Evolutionary conservation across 35 echinoderm and acorn worm genomes (phyloP).

Genomic region (Apostichopus parvimensis): DNA sequence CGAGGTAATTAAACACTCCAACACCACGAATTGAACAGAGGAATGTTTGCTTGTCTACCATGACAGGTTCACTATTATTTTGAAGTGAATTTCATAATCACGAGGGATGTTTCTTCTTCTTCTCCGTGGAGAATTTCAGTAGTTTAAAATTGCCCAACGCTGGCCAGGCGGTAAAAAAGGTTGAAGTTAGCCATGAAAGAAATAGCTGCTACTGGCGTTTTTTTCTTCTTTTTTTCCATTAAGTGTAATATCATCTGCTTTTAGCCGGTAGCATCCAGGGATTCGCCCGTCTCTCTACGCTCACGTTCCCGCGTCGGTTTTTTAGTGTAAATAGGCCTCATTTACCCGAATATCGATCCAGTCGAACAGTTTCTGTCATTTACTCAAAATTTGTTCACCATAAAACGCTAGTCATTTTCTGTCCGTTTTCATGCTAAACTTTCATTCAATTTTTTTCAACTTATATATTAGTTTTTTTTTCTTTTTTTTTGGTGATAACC

Average conservation of each 20-base stretch:
- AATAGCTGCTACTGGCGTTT: slow-evolving; percentile 1
- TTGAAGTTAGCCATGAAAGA: slow-evolving; percentile 20
- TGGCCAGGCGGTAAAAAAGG: slow-evolving; percentile 9
- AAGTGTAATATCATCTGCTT: slow-evolving; percentile 49
- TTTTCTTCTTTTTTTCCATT: slow-evolving; percentile 16
- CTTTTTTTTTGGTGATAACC: too few relatives aligned
- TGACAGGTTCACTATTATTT: slow-evolving; percentile 12
- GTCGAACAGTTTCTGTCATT: slow-evolving; percentile 11
- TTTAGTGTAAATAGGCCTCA: slow-evolving; percentile 51
- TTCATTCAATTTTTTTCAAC: slow-evolving; percentile 1
- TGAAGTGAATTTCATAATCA: neutral
- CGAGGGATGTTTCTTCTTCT: neutral
- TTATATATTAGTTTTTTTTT: too few relatives aligned
- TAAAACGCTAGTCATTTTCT: slow-evolving; percentile 25
- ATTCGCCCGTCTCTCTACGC: slow-evolving; percentile 35
- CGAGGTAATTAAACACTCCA: slow-evolving; percentile 45
- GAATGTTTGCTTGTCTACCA: slow-evolving; percentile 28
- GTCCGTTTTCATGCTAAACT: slow-evolving; percentile 14
- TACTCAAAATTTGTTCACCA: slow-evolving; percentile 40
- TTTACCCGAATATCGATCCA: slow-evolving; percentile 41
- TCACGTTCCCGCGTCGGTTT: slow-evolving; percentile 19
- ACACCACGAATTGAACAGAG: neutral
- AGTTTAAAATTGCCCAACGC: neutral
- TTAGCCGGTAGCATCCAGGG: slow-evolving; percentile 51
- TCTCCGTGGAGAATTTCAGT: neutral